Evolutionary conservation across 2,797 vertebrate species (phyloP).

Genomic region (Clarias pachynema): DNA sequence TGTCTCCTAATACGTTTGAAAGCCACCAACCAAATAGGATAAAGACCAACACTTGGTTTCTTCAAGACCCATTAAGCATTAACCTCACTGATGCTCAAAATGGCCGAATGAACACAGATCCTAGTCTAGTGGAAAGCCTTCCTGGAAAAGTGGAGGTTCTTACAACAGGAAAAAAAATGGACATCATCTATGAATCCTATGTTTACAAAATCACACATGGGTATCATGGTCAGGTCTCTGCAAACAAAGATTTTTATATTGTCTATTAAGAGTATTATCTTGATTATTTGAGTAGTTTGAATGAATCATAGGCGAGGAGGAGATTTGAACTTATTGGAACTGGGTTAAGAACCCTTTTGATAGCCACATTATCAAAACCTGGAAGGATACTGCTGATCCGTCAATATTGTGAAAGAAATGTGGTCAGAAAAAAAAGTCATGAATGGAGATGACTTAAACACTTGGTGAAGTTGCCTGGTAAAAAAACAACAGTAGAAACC

Average conservation of each 20-base stretch:
- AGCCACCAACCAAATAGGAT: background rate
- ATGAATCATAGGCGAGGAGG: background rate
- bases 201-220: background rate
- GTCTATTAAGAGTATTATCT: background rate
- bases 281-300: background rate
- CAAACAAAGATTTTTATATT: background rate
- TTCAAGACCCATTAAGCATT: background rate
- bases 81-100: background rate
- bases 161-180: background rate
- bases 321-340: too few species aligned
- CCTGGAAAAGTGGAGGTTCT: background rate
- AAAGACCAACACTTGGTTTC: background rate
- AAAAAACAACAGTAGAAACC: too few species aligned
- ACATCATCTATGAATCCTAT: background rate
- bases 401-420: too few species aligned
- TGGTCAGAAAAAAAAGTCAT: too few species aligned
- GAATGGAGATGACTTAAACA: too few species aligned
- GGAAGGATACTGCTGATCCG: too few species aligned
- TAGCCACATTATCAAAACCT: too few species aligned
- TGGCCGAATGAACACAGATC: background rate
- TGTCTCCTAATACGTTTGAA: background rate
- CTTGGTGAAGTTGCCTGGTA: too few species aligned
- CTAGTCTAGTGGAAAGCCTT: background rate
- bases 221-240: background rate
- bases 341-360: too few species aligned